A percentile compares a stretch with the other conserved stretches of the same genome.
phyloP scores from a whole-genome alignment of 2,113 vertebrate species.

The Labrus mixtus region DNA sequence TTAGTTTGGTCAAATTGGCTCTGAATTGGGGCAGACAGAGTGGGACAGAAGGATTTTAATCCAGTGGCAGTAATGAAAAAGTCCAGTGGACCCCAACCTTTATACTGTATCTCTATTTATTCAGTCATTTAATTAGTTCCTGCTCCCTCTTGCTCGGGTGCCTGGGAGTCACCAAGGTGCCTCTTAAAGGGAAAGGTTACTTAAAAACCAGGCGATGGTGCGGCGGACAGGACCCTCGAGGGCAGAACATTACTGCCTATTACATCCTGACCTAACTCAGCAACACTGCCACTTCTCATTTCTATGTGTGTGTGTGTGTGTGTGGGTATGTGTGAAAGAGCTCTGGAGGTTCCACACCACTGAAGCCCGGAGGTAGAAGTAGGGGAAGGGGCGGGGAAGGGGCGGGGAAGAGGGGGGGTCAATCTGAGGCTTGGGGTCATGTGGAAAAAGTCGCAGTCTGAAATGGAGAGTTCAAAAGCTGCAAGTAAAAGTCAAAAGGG shows the following conservation, averaged over 20 bases:
- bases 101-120: conserved; percentile 77
- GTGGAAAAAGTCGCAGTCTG: conserved; percentile 78
- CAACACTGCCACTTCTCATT: conserved; percentile 83
- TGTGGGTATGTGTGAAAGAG: conserved; percentile 65
- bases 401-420: conserved; percentile 29
- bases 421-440: conserved; percentile 73
- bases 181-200: conserved; percentile 78
- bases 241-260: conserved; percentile 78
- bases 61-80: conserved; percentile 76
- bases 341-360: conserved; percentile 70
- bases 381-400: neutral
- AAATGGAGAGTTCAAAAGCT: conserved; percentile 80
- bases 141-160: conserved; percentile 54
- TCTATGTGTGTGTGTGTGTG: conserved; percentile 39
- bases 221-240: conserved; percentile 67
- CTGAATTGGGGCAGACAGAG: conserved; percentile 72
- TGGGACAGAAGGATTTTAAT: conserved; percentile 77
- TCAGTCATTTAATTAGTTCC: conserved; percentile 76
- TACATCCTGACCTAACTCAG: conserved; percentile 81
- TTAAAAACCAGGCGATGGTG: conserved; percentile 67
- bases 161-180: conserved; percentile 67
- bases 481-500: conserved; percentile 76
- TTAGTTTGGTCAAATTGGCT: conserved; percentile 78
- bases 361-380: conserved; percentile 59
- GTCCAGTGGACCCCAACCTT: conserved; percentile 63